Evolutionary conservation across 1,140 invertebrate species (phyloP), one percentile per base, ranked within the genome.

Genomic region (Octopus sinensis): DNA sequence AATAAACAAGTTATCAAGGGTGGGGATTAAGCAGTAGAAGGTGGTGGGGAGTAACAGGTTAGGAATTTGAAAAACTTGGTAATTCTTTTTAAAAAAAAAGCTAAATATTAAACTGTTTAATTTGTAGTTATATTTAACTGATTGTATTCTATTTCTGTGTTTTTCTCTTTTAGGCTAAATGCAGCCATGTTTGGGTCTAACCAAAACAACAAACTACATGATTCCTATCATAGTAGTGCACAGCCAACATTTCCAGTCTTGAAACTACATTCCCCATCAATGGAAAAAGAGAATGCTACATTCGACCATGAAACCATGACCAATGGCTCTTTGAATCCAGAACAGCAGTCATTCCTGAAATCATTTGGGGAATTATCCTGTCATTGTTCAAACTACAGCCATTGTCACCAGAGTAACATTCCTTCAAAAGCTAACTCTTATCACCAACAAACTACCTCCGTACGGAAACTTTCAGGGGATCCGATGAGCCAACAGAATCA

Each of bases 381-480:
- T 17, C 68, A 73, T 23, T 73, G 68, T 73, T 73, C 76, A 6
- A 51, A 17, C n/a, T 77, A 51, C 30, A 43, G 76, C 76, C 76
- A 51, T 43, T 77, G 76, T 77, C 76, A 77, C 76, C 76, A 77
- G 23, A 51, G 76, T 9, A 77, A 77, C 76, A 77, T 77, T 17
- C 76, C 76, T 7, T 53, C 76, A 17, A 77, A 77, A 53, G 76
- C 76, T 77, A 43, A 51, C 52, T 13, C 52, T 51, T 77, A 77
- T 51, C 76, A 77, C 52, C 76, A 77, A 51, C 76, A 77, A 77
- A 23, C 76, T 13, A 12, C 76, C n/a, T 43, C 4, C 23, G 6
- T 13, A 13, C 9, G 9, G 13, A 23, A 23, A 6, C 13, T 23
- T 12, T 6, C 68, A 73, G 68, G 30, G 17, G 68, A 13, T 73